Evolutionary conservation across 1,140 invertebrate genomes (phyloP), one percentile per base, ranked within the genome.

Genomic region (Cecropterus lyciades): DNA sequence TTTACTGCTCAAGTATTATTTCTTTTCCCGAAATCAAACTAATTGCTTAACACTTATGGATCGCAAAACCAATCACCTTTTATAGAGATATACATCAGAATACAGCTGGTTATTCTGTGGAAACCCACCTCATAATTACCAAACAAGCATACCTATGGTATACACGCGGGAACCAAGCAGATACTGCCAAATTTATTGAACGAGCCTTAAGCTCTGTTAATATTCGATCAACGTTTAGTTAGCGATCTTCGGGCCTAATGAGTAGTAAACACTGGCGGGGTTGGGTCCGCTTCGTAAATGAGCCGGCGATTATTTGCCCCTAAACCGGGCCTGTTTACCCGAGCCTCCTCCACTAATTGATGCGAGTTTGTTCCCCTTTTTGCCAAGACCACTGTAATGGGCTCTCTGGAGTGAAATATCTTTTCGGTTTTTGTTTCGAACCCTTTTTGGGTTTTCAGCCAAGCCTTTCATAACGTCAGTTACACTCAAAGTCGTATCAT

Each of bases 321-420:
- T 77, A 79, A 85, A 73, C 72, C 75, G 73, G 72, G 48, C 65
- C 75, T 84, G 74, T 82, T 84, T 86, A 68, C 76, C 74, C 77
- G 60, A 20, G 65, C 72, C 75, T 80, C 76, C 79, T 81, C 72
- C 77, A 73, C 84, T 89, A 89, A 89, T 89, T 87, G 84, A 89
- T 87, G 79, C 71, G 70, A 72, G 65, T 79, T 81, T 69, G 71
- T 69, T 52, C 73, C 73, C 68, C 74, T 89, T 84, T 87, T 87
- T 77, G 72, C 77, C 77, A 81, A 85, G 82, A 87, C 81, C 78
- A 65, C 71, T 73, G 72, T 87, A 87, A 87, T 87, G 77, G 82
- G 75, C 82, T 80, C 82, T 85, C 80, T 72, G 65, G 70, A 84
- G 84, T 85, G 82, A 85, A 84, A 85, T 85, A 87, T 85, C 80